phyloP scores from a whole-genome alignment of 2,797 vertebrate genomes.

The Sebastes kiyomatsui region DNA sequence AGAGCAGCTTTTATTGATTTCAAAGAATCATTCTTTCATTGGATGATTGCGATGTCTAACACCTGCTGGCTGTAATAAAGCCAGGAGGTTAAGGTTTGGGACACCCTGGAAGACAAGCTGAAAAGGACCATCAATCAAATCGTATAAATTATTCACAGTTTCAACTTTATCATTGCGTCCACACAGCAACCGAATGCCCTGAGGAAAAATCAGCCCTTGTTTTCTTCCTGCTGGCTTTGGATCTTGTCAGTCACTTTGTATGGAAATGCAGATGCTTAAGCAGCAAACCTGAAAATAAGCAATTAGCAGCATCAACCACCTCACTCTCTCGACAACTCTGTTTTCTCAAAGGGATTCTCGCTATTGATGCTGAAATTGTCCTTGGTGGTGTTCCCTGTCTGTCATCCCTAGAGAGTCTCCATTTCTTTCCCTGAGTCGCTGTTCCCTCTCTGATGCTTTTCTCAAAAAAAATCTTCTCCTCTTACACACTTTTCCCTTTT shows the following conservation, averaged over 20 bases:
- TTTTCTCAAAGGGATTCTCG: slow-evolving; percentile 43
- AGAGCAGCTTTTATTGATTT: slow-evolving; percentile 28
- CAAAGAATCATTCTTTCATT: slow-evolving; percentile 27
- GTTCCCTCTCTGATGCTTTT: slow-evolving; percentile 13
- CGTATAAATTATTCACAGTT: slow-evolving; percentile 54
- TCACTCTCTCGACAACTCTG: slow-evolving; percentile 28
- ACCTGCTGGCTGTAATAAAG: slow-evolving; percentile 36
- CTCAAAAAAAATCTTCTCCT: background rate
- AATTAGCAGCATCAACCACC: slow-evolving; percentile 68
- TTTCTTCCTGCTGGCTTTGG: slow-evolving; percentile 35
- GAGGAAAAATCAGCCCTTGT: slow-evolving; percentile 27
- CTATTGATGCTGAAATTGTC: slow-evolving; percentile 62
- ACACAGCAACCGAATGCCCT: slow-evolving; percentile 4
- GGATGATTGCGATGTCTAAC: slow-evolving; percentile 32
- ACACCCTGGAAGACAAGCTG: slow-evolving; percentile 22
- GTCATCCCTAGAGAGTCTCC: slow-evolving; percentile 41
- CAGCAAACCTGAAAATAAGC: slow-evolving; percentile 67
- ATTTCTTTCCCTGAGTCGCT: slow-evolving; percentile 1
- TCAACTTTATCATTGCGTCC: slow-evolving; percentile 37
- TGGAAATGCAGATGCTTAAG: slow-evolving; percentile 59
- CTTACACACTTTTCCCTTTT: background rate
- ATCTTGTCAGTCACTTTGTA: slow-evolving; percentile 51
- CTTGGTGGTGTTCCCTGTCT: slow-evolving; percentile 61
- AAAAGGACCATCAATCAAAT: slow-evolving; percentile 53
- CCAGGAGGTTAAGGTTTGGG: slow-evolving; percentile 15